Base-by-base conservation (phyloP, 2,113 vertebrate species). In the Anas platyrhynchos region DNA sequence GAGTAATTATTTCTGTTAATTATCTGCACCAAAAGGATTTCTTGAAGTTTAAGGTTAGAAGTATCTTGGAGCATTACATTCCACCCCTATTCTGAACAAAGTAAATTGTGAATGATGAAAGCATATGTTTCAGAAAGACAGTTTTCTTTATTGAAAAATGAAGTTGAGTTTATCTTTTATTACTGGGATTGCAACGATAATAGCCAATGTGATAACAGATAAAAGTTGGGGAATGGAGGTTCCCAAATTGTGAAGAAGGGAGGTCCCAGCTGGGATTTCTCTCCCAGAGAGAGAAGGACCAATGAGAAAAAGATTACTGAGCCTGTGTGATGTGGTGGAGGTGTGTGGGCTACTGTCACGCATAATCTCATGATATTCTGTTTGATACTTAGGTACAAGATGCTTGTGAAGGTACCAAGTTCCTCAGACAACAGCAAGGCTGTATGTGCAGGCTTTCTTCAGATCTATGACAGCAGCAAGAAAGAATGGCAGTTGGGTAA, bases 401-500 rank as follows among this genome's bases (percentile, higher is more conserved):
- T 98, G 97, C 98, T 99, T 38, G 91, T 98, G 95, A 98, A 96
- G 95, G 97, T 88, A 59, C 96, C 90, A 89, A 85, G 79, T 36
- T 41, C 58, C 32, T 69, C 94, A 7, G 97, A 96, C 3, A 98
- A 98, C 48, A 96, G 95, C 59, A 98, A 97, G 93, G 93, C 92
- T 74, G 89, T 95, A 56, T 99, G 98, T 96, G 96, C 96, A 36
- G 94, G 97, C 58, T 98, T 99, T 75, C 98, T 99, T 84, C 96
- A 95, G 52, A 93, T 81, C 29, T 97, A 98, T 38, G 98, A 99
- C 88, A 95, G 89, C 89, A 93, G 91, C 67, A 98, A 95, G 92
- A 98, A 92, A 75, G 98, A 98, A 83, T 99, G 99, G 99, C 98
- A 99, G 89, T 75, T 99, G 91, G 99, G 99, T 46, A 99, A 99